These are phyloP conservation scores for Tetheella fluctuosa DNA, from an alignment of 2,888 invertebrate genomes.

Conservation along the genomic window DNA sequence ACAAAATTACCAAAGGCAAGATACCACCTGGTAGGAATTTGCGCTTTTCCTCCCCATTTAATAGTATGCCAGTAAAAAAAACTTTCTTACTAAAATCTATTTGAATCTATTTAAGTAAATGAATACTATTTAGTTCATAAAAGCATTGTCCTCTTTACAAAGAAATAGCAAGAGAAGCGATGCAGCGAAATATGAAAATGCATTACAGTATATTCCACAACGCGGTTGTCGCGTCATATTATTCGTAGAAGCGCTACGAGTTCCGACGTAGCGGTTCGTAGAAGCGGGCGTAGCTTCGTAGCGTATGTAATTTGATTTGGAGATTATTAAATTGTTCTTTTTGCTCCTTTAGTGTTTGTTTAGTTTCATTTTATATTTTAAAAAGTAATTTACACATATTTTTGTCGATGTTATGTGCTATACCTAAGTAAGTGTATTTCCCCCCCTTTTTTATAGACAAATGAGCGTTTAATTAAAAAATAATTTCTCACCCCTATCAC, in stretches of 20 bases:
- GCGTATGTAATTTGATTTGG: slow-evolving; percentile 15
- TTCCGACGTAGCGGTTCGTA: slow-evolving; percentile 5
- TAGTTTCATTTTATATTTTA: neutral
- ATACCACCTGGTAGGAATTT: too few relatives aligned
- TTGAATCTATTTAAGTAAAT: too few relatives aligned
- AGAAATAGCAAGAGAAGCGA: neutral
- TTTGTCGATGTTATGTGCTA: too few relatives aligned
- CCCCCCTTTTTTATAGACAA: too few relatives aligned
- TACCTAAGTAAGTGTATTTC: too few relatives aligned
- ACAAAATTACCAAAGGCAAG: too few relatives aligned
- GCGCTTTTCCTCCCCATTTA: too few relatives aligned
- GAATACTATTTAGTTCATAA: too few relatives aligned
- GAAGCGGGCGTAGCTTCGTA: slow-evolving; percentile 36
- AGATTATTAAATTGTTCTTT: neutral
- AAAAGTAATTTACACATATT: too few relatives aligned
- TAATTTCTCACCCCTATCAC: neutral
- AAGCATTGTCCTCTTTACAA: neutral
- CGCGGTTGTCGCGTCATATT: neutral
- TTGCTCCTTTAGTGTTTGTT: neutral
- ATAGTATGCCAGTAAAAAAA: too few relatives aligned
- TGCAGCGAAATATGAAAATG: slow-evolving; percentile 22
- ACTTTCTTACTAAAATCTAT: too few relatives aligned
- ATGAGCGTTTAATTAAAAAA: too few relatives aligned
- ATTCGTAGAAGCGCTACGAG: slow-evolving; percentile 5
- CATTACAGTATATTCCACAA: slow-evolving; percentile 19